Evolutionary conservation across 1,140 invertebrate species (phyloP).

Genomic region (Delia radicum): DNA sequence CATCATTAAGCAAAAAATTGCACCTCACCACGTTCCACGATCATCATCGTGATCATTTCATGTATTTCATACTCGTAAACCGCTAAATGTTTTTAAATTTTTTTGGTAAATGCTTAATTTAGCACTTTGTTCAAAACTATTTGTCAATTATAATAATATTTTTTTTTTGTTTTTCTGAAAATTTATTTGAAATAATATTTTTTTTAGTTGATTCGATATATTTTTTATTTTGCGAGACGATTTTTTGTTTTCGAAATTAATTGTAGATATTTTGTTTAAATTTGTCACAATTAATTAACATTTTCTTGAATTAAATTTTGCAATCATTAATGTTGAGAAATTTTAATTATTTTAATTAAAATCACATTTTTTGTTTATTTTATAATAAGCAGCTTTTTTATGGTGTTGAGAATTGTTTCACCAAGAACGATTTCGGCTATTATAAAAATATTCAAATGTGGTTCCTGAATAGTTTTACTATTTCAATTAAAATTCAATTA

Average conservation of each 20-base stretch:
- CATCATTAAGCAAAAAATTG: not conserved
- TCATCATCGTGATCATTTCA: too few relatives aligned
- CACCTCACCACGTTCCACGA: too few relatives aligned
- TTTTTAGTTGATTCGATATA: not conserved
- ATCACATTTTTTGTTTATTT: not conserved
- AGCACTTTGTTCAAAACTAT: constrained; percentile 15
- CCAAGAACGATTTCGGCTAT: too few relatives aligned
- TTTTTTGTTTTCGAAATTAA: constrained; percentile 9
- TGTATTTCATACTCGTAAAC: not conserved
- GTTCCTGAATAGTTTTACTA: too few relatives aligned
- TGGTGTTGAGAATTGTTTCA: too few relatives aligned
- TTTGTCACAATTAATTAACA: constrained; percentile 20
- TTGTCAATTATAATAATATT: constrained; percentile 4
- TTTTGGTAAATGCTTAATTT: constrained; percentile 18
- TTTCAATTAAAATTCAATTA: too few relatives aligned
- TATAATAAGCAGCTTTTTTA: too few relatives aligned
- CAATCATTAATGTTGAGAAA: not conserved
- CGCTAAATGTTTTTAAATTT: constrained; percentile 8
- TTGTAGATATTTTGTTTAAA: constrained; percentile 20
- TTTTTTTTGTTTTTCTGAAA: not conserved
- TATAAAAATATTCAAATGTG: too few relatives aligned
- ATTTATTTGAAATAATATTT: constrained; percentile 2
- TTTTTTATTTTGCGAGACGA: not conserved
- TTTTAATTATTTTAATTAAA: constrained; percentile 13
- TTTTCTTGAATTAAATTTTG: not conserved